phyloP scores from a whole-genome alignment of 2,888 invertebrate genomes.

The Herminia tarsipennalis region DNA sequence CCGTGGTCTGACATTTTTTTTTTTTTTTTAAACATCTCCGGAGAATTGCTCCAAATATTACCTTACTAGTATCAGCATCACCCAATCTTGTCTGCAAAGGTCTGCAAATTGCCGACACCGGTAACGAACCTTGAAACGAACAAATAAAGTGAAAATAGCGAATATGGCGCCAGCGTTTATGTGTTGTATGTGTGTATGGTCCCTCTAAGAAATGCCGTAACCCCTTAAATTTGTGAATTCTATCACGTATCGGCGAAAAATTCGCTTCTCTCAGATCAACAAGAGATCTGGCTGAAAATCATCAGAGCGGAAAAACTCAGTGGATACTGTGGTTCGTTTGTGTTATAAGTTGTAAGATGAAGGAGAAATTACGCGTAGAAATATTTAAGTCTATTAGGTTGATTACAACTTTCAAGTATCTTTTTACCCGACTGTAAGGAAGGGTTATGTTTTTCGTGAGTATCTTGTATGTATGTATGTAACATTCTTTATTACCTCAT shows the following conservation, averaged over 20 bases:
- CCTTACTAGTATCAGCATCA: neutral
- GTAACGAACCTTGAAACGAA: slow-evolving; percentile 50
- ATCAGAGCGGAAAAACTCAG: slow-evolving; percentile 78
- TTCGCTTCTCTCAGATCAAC: slow-evolving; percentile 81
- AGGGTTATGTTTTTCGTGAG: no score
- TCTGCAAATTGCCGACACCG: slow-evolving; percentile 21
- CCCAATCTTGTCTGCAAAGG: slow-evolving; percentile 4
- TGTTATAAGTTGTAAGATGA: slow-evolving; percentile 28
- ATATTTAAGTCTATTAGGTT: no score
- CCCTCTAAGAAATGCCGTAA: slow-evolving; percentile 42
- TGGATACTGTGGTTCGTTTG: slow-evolving; percentile 49
- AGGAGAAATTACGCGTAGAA: neutral
- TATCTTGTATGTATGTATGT: no score
- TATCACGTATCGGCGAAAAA: slow-evolving; percentile 75
- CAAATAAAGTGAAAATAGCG: slow-evolving; percentile 48
- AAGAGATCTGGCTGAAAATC: slow-evolving; percentile 78
- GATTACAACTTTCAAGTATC: no score
- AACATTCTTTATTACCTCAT: no score
- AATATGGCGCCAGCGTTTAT: slow-evolving; percentile 53
- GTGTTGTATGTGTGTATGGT: slow-evolving; percentile 8
- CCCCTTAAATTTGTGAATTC: slow-evolving; percentile 65
- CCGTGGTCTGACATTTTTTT: no score
- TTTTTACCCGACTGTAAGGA: no score
- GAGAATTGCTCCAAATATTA: neutral
- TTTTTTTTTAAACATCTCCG: no score